Conservation (phyloP, 2,888 invertebrate genomes). For the Lasius platythorax region DNA sequence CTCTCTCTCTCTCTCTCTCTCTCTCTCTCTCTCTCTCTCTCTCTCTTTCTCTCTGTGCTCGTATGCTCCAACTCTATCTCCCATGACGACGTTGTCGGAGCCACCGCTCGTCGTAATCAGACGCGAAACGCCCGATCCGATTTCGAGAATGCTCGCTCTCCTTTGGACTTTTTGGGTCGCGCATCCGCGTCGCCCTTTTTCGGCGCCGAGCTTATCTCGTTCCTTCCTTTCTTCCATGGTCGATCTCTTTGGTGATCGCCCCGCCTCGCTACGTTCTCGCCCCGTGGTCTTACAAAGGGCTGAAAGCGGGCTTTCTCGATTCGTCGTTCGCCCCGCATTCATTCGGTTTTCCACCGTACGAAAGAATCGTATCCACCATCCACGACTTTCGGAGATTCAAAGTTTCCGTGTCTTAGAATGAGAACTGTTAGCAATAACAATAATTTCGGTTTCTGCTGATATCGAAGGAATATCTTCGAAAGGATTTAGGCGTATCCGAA, state of each 20-base stretch:
- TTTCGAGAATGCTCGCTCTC: constrained; percentile 44
- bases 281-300: constrained; percentile 33
- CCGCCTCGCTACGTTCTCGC: constrained; percentile 32
- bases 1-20: constrained; percentile 41
- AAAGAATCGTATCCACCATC: constrained; percentile 29
- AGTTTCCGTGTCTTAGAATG: constrained; percentile 11
- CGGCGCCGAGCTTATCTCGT: constrained; percentile 35
- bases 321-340: not conserved
- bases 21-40: constrained; percentile 15
- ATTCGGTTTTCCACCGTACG: constrained; percentile 28
- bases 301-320: constrained; percentile 38
- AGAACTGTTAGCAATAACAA: constrained; percentile 19
- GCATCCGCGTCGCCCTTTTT: constrained; percentile 34
- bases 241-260: constrained; percentile 50
- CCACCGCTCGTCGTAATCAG: constrained; percentile 46
- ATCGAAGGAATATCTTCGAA: not conserved
- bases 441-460: constrained; percentile 13
- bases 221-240: constrained; percentile 27
- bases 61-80: constrained; percentile 29
- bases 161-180: constrained; percentile 45
- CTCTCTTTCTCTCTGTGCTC: constrained; percentile 30
- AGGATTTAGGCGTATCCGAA: not conserved
- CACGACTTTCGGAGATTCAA: not conserved
- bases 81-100: constrained; percentile 32
- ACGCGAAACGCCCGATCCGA: constrained; percentile 53